A percentile compares a stretch with the other conserved stretches of the same genome.
Evolutionary conservation across 2,888 invertebrate genomes (phyloP).

Genomic region (Sphaerophoria rueppellii): DNA sequence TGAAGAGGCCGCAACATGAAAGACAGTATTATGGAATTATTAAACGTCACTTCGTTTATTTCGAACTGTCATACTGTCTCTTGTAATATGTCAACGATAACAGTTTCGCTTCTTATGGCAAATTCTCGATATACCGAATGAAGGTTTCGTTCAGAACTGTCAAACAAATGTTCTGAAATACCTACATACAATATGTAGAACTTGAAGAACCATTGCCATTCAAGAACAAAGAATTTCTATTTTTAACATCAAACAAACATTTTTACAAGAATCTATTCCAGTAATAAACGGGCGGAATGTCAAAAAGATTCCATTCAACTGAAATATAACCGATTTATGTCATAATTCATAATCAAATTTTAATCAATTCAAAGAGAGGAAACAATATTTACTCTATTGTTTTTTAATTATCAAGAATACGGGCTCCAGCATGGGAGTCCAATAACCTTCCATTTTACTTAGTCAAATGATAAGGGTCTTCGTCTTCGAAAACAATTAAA

Average conservation of each 20-base stretch:
- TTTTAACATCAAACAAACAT: neutral
- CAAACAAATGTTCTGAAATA: too few relatives aligned
- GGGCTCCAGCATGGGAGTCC: conserved; percentile 45
- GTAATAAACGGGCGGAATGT: neutral
- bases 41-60: too few relatives aligned
- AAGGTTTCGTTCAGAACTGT: too few relatives aligned
- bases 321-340: neutral
- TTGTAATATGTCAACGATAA: too few relatives aligned
- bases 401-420: conserved; percentile 61
- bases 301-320: conserved; percentile 15
- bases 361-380: conserved; percentile 51
- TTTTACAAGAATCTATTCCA: neutral
- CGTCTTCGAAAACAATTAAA: conserved; percentile 5
- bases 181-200: too few relatives aligned
- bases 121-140: too few relatives aligned
- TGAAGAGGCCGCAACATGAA: too few relatives aligned
- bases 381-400: conserved; percentile 59
- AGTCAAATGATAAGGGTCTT: conserved; percentile 31
- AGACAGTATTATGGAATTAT: too few relatives aligned
- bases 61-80: too few relatives aligned
- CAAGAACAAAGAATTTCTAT: neutral
- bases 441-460: conserved; percentile 44
- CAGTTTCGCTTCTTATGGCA: too few relatives aligned
- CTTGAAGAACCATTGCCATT: too few relatives aligned
- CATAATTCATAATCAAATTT: conserved; percentile 48